phyloP scores from a whole-genome alignment of 1,140 invertebrate genomes.

The Habropoda laboriosa region DNA sequence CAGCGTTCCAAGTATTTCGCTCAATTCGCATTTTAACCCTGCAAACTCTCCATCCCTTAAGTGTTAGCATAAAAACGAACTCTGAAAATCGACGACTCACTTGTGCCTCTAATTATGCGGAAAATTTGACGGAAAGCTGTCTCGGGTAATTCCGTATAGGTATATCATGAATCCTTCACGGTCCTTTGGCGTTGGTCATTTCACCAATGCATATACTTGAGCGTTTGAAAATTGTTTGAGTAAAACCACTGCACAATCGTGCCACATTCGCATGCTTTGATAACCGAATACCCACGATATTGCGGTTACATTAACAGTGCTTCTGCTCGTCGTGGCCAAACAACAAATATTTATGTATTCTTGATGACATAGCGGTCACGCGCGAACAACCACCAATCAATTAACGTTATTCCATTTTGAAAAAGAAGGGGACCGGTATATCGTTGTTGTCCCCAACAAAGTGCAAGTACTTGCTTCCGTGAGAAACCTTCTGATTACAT shows the following conservation, averaged over 20 bases:
- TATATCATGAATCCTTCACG: no score
- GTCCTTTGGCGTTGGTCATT: constrained; percentile 51
- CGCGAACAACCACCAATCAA: constrained; percentile 66
- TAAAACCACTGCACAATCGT: constrained; percentile 61
- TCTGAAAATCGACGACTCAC: no score
- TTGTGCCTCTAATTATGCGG: no score
- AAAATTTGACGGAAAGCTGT: no score
- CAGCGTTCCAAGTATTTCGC: no score
- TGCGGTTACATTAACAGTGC: constrained; percentile 60
- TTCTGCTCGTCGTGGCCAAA: constrained; percentile 53
- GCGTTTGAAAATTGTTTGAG: constrained; percentile 74
- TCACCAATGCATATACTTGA: constrained; percentile 44
- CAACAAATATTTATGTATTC: constrained; percentile 73
- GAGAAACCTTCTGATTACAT: neutral
- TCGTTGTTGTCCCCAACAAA: neutral
- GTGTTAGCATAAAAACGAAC: no score
- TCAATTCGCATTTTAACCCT: no score
- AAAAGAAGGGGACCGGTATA: constrained; percentile 48
- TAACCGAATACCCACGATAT: constrained; percentile 66
- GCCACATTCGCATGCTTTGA: constrained; percentile 64
- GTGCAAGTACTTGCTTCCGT: constrained; percentile 1
- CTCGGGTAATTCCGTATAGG: no score
- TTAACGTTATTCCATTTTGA: constrained; percentile 58
- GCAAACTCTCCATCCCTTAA: no score
- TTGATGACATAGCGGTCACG: constrained; percentile 60